Percentiles rank a stretch among this genome's conserved stretches.
These are phyloP conservation scores for Melanotaenia pygmaea DNA, from an alignment of 2,797 vertebrate species.

Conservation along the genomic window DNA sequence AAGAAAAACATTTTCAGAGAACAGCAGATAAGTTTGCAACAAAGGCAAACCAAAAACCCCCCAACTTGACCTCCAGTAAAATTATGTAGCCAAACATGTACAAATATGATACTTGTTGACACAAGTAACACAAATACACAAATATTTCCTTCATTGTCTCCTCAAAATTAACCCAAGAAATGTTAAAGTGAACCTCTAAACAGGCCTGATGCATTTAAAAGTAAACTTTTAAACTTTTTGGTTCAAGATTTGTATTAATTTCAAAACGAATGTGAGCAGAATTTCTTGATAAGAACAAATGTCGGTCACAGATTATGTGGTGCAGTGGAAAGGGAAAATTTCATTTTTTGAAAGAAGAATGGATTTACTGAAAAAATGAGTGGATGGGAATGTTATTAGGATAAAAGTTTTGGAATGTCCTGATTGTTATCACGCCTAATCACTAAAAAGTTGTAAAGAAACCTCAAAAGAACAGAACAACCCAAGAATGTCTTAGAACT, in stretches of 20 bases:
- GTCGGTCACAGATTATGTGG: neutral
- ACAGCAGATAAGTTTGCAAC: neutral
- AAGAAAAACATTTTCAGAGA: neutral
- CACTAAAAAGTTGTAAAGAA: neutral
- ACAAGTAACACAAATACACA: too few relatives aligned
- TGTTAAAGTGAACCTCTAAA: neutral
- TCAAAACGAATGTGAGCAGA: neutral
- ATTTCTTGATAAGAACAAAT: neutral
- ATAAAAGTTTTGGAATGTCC: neutral
- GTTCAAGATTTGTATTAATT: too few relatives aligned
- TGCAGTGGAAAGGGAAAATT: neutral
- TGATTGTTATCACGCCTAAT: neutral
- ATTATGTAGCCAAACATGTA: neutral
- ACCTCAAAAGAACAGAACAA: neutral
- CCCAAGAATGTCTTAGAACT: neutral
- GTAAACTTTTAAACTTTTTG: too few relatives aligned
- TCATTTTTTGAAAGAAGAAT: neutral
- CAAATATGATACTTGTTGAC: neutral
- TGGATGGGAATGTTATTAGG: neutral
- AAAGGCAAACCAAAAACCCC: neutral
- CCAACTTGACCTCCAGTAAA: neutral
- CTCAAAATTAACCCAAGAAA: too few relatives aligned
- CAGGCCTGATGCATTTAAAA: neutral
- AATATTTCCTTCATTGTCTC: too few relatives aligned
- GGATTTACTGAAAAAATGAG: neutral